Percentiles rank a stretch among this genome's conserved stretches.
These are phyloP conservation scores for Ditula angustiorana DNA, from an alignment of 2,888 invertebrate species.

Conservation along the genomic window DNA sequence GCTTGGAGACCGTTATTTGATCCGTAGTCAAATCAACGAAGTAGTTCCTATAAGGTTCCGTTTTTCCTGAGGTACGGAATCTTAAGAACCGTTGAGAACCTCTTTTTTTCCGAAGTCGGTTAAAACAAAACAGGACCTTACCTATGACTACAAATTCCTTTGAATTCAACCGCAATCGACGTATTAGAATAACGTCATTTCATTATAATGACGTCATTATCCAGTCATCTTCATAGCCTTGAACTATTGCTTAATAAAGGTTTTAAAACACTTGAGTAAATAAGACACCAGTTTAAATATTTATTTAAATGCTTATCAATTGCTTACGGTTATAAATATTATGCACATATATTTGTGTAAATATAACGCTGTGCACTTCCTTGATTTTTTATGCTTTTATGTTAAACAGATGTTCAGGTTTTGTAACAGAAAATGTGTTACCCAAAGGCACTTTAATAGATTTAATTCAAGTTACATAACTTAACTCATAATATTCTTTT, in stretches of 20 bases:
- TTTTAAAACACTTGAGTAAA: conserved; percentile 27
- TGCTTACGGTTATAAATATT: conserved; percentile 1
- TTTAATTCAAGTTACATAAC: too few species aligned
- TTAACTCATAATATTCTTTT: too few species aligned
- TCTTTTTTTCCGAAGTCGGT: background rate
- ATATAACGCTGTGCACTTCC: conserved; percentile 7
- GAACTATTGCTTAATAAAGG: conserved; percentile 39
- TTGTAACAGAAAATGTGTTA: too few species aligned
- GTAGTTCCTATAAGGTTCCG: too few species aligned
- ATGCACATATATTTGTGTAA: background rate
- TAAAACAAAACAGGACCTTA: conserved; percentile 26
- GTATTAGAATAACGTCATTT: conserved; percentile 45
- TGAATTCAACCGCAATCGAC: conserved; percentile 36
- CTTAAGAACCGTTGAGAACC: too few species aligned
- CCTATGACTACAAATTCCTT: conserved; percentile 15
- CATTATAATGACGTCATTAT: conserved; percentile 45
- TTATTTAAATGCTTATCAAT: conserved; percentile 15
- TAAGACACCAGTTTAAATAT: conserved; percentile 16
- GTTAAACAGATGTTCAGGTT: too few species aligned
- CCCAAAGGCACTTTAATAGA: too few species aligned
- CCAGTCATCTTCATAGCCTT: conserved; percentile 40
- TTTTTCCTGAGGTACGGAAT: too few species aligned
- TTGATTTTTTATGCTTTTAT: background rate
- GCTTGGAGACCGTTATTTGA: too few species aligned
- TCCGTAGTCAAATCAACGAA: too few species aligned